These are phyloP conservation scores for Brotogeris chrysoptera DNA, from an alignment of 2,797 vertebrate species.

Conservation along the genomic window DNA sequence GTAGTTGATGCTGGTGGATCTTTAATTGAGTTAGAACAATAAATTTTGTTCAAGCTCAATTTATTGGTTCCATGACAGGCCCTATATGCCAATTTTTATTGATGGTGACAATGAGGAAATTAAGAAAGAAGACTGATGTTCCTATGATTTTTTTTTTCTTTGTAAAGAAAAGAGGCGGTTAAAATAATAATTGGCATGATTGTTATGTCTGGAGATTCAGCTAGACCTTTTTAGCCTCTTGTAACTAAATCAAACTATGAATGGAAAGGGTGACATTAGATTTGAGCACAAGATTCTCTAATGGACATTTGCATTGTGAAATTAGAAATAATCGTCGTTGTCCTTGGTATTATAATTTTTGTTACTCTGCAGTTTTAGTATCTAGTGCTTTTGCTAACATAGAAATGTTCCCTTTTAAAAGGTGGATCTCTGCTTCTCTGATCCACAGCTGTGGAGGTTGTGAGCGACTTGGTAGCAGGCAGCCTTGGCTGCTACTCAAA, in stretches of 20 bases:
- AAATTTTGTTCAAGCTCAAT: neutral
- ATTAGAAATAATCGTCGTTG: neutral
- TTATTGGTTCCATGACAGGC: neutral
- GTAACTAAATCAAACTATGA: neutral
- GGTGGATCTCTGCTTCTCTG: neutral
- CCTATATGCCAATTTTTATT: constrained; percentile 75
- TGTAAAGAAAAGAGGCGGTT: constrained; percentile 32
- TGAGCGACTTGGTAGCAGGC: neutral
- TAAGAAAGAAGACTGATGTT: constrained; percentile 54
- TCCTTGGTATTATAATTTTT: neutral
- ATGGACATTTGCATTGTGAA: neutral
- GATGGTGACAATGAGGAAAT: constrained; percentile 70
- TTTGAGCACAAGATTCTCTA: neutral
- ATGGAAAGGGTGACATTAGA: neutral
- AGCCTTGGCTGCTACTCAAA: neutral
- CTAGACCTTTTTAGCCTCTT: neutral
- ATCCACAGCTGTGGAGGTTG: neutral
- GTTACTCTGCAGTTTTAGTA: neutral
- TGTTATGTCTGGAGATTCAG: constrained; percentile 8
- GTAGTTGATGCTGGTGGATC: neutral
- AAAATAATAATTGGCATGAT: constrained; percentile 52
- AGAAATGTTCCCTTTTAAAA: neutral
- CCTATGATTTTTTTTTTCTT: neutral
- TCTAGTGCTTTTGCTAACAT: neutral
- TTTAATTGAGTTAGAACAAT: neutral